Evolutionary conservation across 2,888 invertebrate genomes (phyloP).

Genomic region (Heteropelma amictum): DNA sequence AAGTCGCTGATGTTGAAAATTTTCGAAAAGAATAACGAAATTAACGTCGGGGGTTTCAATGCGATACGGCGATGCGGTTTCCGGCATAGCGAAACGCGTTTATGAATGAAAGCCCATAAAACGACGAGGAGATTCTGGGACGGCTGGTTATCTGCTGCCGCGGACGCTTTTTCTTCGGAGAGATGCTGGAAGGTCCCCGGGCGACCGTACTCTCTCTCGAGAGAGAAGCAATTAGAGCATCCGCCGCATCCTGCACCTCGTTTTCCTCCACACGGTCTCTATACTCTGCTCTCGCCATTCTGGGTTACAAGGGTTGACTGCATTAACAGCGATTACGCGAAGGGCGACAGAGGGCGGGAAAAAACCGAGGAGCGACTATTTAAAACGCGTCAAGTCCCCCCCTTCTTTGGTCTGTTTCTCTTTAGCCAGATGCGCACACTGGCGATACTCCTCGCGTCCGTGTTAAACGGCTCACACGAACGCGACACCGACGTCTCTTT

Average conservation of each 20-base stretch:
- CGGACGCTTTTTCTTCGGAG: slow-evolving; percentile 5
- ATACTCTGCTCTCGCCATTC: background rate
- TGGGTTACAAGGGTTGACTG: slow-evolving; percentile 49
- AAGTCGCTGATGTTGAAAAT: no score
- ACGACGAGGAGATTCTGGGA: background rate
- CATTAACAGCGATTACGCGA: slow-evolving; percentile 54
- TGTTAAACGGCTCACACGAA: background rate
- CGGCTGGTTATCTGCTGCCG: slow-evolving; percentile 11
- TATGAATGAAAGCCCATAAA: slow-evolving; percentile 20
- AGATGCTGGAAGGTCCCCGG: no score
- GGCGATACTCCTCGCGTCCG: background rate
- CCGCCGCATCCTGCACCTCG: background rate
- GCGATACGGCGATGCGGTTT: background rate
- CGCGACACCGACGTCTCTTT: background rate
- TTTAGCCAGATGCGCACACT: slow-evolving; percentile 1
- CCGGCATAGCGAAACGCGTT: background rate
- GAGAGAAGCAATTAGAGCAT: slow-evolving; percentile 54
- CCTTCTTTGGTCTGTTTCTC: slow-evolving; percentile 31
- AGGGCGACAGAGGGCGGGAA: slow-evolving; percentile 32
- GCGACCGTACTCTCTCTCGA: slow-evolving; percentile 1
- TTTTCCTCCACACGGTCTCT: background rate
- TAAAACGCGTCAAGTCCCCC: slow-evolving; percentile 53
- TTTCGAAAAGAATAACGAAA: no score
- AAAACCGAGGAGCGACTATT: slow-evolving; percentile 31
- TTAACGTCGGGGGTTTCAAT: background rate